Percentiles rank a stretch among this genome's conserved stretches.
These are phyloP conservation scores for Neofelis nebulosa DNA, from an alignment of 2,113 vertebrate species.

Conservation along the genomic window DNA sequence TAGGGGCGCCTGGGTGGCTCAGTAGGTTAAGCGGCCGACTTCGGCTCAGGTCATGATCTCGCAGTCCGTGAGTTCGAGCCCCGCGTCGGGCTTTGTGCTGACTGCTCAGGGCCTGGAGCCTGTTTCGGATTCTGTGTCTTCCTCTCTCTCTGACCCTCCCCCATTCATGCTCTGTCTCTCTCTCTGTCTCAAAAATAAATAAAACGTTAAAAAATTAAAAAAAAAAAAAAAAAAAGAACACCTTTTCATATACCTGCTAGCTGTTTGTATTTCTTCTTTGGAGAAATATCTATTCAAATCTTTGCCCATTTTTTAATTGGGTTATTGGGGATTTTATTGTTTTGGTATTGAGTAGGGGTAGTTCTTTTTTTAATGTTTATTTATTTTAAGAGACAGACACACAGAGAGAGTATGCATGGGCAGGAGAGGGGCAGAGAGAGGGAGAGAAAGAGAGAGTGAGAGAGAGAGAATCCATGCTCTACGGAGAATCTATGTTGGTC, in stretches of 20 bases:
- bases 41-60: too few relatives aligned
- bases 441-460: neutral
- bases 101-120: too few relatives aligned
- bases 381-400: neutral
- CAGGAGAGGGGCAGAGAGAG: neutral
- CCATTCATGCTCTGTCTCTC: too few relatives aligned
- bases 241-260: neutral
- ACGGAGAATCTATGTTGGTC: neutral
- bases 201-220: too few relatives aligned
- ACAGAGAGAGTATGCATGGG: neutral
- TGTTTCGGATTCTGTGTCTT: too few relatives aligned
- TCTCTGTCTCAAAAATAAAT: too few relatives aligned
- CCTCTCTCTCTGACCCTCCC: too few relatives aligned
- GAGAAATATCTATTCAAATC: neutral
- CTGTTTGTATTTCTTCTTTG: neutral
- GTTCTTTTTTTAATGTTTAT: neutral
- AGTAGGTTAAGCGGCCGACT: too few relatives aligned
- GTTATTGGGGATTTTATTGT: neutral
- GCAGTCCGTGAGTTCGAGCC: too few relatives aligned
- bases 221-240: too few relatives aligned
- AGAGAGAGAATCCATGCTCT: neutral
- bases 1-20: too few relatives aligned
- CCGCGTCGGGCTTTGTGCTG: too few relatives aligned
- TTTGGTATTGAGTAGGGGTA: neutral
- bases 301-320: neutral